Base-by-base conservation (phyloP, 2,113 vertebrate species). In the Pelecanus crispus region DNA sequence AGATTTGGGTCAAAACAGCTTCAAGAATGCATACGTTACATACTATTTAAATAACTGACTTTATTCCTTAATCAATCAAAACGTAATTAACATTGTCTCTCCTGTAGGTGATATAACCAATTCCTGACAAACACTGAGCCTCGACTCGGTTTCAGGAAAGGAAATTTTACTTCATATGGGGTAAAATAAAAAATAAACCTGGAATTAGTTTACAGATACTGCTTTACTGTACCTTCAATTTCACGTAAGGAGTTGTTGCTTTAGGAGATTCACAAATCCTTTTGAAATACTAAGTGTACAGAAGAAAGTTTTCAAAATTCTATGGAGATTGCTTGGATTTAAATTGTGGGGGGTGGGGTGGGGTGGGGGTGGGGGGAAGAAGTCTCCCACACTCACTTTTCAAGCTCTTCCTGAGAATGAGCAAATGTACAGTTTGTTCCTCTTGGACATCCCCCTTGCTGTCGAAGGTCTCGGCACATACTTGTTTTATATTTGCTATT, bases 401-500 rank as follows among this genome's bases (percentile, higher is more conserved):
- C 99, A 94, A 99, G 98, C 96, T 99, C 99, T 87, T 99, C 99
- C 97, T 99, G 99, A 74, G 99, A 99, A 98, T 99, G 99, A 91
- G 99, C 99, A 97, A 99, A 99, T 9, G 99, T 99, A 96, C 99
- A 99, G 96, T 99, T 99, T 96, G 98, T 98, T 98, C 99, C 99
- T 95, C 99, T 97, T 19, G 99, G 99, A 92, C 99, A 99, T 26
- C 99, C 99, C 21, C 99, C 99, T 97, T 99, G 99, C 92, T 99
- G 99, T 94, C 99, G 98, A 72, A 99, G 98, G 97, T 99, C 99
- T 97, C 99, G 98, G 97, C 99, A 99, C 99, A 99, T 99, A 93
- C 99, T 99, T 88, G 99, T 99, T 98, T 99, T 99, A 58, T 99
- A 99, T 96, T 99, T 99, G 98, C 99, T 99, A 96, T 99, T 99